phyloP scores from a whole-genome alignment of 2,888 invertebrate genomes.

The Resseliella maxima region DNA sequence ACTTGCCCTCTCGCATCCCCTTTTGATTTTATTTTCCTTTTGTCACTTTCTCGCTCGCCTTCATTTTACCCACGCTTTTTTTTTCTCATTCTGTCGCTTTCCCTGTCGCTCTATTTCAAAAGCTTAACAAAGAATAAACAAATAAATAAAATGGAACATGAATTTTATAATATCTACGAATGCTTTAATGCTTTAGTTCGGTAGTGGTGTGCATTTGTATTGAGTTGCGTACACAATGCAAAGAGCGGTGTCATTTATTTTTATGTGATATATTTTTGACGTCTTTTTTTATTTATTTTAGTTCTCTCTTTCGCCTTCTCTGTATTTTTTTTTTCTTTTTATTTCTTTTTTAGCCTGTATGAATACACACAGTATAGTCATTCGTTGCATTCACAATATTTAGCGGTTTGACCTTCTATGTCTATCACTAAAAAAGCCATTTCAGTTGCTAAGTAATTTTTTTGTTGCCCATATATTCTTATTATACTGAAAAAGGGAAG shows the following conservation, averaged over 20 bases:
- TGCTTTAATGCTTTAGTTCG: conserved; percentile 31
- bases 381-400: neutral
- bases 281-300: conserved; percentile 35
- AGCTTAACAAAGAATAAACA: conserved; percentile 48
- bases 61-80: too few species aligned
- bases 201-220: conserved; percentile 33
- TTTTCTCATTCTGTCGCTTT: neutral
- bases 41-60: too few species aligned
- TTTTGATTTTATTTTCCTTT: too few species aligned
- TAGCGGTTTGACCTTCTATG: conserved; percentile 35
- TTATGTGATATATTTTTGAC: conserved; percentile 51
- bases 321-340: neutral
- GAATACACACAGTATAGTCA: neutral
- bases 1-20: too few species aligned
- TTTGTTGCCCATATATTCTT: neutral
- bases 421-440: neutral
- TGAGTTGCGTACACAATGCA: neutral
- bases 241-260: conserved; percentile 31
- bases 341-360: neutral
- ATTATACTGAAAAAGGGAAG: neutral
- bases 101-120: neutral
- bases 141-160: conserved; percentile 53
- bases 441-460: neutral
- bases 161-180: conserved; percentile 51
- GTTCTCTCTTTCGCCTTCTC: too few species aligned